Conservation (phyloP, 2,797 vertebrate species). For the Myotis myotis region DNA sequence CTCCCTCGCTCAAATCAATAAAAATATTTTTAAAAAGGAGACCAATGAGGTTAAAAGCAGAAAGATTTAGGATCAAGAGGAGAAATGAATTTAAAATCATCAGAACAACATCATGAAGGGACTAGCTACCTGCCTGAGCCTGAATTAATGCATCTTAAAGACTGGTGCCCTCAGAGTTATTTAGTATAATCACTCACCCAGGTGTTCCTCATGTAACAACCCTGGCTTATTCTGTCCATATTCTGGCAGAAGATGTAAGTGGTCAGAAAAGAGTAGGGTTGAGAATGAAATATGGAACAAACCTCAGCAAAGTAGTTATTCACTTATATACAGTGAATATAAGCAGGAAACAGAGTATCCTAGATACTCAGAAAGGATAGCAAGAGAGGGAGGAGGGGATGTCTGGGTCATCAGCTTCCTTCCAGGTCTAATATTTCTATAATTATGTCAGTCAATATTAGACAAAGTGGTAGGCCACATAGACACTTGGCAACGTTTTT, state of each 20-base stretch:
- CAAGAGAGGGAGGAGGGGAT: rapidly evolving
- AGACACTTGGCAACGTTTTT: not conserved
- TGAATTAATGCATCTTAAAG: not conserved
- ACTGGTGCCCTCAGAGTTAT: not conserved
- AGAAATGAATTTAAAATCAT: not conserved
- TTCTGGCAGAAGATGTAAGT: not conserved
- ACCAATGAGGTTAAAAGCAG: not conserved
- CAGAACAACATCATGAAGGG: not conserved
- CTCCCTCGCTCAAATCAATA: too few relatives aligned
- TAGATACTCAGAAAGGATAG: not conserved
- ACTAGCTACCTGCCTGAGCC: not conserved
- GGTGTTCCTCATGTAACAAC: not conserved
- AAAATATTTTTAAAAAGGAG: not conserved
- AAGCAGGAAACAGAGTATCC: not conserved
- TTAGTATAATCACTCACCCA: not conserved
- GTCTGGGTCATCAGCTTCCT: not conserved
- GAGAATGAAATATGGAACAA: not conserved
- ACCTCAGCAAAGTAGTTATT: not conserved
- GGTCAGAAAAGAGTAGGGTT: not conserved
- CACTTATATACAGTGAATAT: not conserved
- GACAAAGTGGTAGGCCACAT: not conserved
- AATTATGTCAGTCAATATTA: not conserved
- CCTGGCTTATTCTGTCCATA: not conserved
- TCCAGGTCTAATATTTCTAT: not conserved
- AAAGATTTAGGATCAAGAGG: not conserved